Conservation (phyloP, 2,797 vertebrate genomes). For the Diplodus sargus region DNA sequence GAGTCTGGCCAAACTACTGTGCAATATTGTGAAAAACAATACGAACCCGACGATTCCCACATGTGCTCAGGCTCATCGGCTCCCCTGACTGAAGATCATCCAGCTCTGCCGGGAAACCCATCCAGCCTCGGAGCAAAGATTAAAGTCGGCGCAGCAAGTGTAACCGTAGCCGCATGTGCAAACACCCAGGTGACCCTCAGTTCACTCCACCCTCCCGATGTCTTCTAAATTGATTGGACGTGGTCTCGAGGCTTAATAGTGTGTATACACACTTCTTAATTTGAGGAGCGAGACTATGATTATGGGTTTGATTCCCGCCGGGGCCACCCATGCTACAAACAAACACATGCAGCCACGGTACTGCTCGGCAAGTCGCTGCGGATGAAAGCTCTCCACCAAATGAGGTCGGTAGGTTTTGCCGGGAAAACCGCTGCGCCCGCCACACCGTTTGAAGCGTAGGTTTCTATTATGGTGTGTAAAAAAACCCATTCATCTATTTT, state of each 20-base stretch:
- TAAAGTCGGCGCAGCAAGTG: conserved; percentile 44
- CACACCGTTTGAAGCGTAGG: conserved; percentile 70
- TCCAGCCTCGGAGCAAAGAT: conserved; percentile 16
- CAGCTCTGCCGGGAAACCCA: conserved; percentile 47
- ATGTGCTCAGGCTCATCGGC: conserved; percentile 31
- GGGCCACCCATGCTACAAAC: conserved; percentile 81
- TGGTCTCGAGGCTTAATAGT: conserved; percentile 71
- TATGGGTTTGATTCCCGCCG: conserved; percentile 68
- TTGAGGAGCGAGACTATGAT: conserved; percentile 71
- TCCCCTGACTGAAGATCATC: conserved; percentile 24
- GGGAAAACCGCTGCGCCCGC: conserved; percentile 70
- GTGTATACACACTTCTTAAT: conserved; percentile 72
- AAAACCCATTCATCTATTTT: conserved; percentile 79
- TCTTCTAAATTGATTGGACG: conserved; percentile 67
- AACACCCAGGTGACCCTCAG: conserved; percentile 59
- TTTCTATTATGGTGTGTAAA: conserved; percentile 74
- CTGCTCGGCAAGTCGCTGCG: conserved; percentile 52
- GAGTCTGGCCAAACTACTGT: conserved; percentile 8
- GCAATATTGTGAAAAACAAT: conserved; percentile 24
- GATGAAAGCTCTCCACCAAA: conserved; percentile 73
- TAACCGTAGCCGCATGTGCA: conserved; percentile 44
- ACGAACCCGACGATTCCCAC: conserved; percentile 41
- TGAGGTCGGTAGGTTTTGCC: conserved; percentile 74
- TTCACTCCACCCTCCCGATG: conserved; percentile 51
- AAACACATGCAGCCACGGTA: conserved; percentile 62